Evolutionary conservation across 2,888 invertebrate species (phyloP).

Genomic region (Didymodactylos carnosus): DNA sequence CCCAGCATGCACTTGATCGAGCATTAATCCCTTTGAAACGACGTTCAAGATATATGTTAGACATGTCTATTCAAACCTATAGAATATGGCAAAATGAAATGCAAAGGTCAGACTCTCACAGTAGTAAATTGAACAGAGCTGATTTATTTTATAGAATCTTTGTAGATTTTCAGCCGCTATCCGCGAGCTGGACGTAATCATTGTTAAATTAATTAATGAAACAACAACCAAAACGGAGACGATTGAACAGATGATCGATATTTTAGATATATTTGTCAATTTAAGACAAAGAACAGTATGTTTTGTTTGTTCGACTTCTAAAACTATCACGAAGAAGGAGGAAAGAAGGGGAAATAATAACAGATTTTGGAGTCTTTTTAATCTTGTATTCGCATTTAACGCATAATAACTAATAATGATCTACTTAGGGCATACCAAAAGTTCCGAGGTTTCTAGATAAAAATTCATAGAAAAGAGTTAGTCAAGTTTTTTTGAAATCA

Average conservation of each 20-base stretch:
- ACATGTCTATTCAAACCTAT: background rate
- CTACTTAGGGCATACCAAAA: too few relatives aligned
- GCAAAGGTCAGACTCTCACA: background rate
- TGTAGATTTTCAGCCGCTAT: background rate
- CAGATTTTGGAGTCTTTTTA: too few relatives aligned
- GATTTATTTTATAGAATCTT: too few relatives aligned
- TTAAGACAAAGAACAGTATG: background rate
- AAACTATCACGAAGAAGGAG: too few relatives aligned
- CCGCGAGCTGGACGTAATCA: background rate
- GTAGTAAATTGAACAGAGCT: background rate
- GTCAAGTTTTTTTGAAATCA: too few relatives aligned
- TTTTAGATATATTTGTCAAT: background rate
- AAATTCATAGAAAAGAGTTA: too few relatives aligned
- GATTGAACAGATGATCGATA: background rate
- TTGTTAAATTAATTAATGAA: background rate
- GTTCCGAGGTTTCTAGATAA: too few relatives aligned
- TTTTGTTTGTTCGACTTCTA: too few relatives aligned
- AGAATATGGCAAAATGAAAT: background rate
- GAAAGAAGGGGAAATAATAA: too few relatives aligned
- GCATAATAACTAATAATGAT: too few relatives aligned
- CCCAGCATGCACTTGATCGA: background rate
- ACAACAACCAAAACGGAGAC: background rate
- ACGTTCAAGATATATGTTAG: background rate
- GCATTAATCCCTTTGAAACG: background rate
- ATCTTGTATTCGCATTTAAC: too few relatives aligned